Evolutionary conservation across 2,113 vertebrate genomes (phyloP).

Genomic region (Setophaga coronata): DNA sequence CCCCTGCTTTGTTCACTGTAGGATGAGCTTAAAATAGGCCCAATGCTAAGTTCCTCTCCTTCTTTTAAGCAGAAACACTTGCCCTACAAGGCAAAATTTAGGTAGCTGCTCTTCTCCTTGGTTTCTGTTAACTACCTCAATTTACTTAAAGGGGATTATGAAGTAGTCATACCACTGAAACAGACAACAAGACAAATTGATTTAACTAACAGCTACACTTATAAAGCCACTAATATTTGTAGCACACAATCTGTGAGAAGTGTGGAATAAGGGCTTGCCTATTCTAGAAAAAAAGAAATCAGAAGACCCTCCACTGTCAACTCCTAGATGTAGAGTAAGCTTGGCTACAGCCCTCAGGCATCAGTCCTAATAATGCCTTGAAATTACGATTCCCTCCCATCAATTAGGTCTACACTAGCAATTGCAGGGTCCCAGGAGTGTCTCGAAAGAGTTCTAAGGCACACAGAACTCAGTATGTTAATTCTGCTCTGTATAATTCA

Average conservation of each 20-base stretch:
- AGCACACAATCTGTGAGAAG: background rate
- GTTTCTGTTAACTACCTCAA: background rate
- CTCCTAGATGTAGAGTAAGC: background rate
- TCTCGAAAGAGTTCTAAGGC: background rate
- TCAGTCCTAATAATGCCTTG: background rate
- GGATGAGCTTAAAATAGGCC: background rate
- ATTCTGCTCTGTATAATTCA: background rate
- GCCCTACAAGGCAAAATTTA: background rate
- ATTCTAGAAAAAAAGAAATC: background rate
- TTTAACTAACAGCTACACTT: background rate
- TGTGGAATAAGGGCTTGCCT: background rate
- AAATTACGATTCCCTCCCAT: background rate
- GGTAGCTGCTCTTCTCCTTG: background rate
- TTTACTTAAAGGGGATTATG: background rate
- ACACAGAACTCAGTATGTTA: background rate
- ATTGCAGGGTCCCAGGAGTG: background rate
- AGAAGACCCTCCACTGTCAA: background rate
- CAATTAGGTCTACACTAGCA: background rate
- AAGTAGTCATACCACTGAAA: background rate
- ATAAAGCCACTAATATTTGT: background rate
- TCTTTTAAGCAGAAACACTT: background rate
- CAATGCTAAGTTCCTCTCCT: background rate
- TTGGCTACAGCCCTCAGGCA: background rate
- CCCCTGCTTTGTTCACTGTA: background rate
- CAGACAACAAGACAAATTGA: background rate